phyloP scores from a whole-genome alignment of 2,888 invertebrate genomes.

The Perithous albicinctus region DNA sequence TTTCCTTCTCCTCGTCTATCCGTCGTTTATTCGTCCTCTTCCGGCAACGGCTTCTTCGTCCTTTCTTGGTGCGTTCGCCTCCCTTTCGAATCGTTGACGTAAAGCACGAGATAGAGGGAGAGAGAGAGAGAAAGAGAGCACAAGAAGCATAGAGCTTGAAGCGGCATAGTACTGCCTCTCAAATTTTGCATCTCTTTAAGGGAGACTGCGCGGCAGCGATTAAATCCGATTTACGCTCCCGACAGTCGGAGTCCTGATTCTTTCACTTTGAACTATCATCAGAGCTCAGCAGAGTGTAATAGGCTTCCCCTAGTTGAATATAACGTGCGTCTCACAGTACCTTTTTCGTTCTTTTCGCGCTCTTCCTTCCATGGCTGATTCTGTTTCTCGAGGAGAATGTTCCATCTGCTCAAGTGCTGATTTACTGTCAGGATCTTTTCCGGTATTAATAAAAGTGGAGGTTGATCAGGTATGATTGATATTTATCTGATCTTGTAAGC shows the following conservation, averaged over 20 bases:
- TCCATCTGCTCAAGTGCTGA: background rate
- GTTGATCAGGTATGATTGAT: too few relatives aligned
- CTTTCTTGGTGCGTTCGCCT: background rate
- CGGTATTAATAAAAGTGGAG: constrained; percentile 22
- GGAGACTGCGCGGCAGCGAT: constrained; percentile 35
- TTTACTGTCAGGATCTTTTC: background rate
- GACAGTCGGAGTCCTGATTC: constrained; percentile 61
- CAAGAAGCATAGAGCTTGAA: constrained; percentile 3
- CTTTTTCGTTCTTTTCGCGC: background rate
- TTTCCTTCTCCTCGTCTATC: background rate
- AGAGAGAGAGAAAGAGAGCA: too few relatives aligned
- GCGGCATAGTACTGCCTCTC: background rate
- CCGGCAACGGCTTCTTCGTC: background rate
- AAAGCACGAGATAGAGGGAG: too few relatives aligned
- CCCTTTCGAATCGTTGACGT: constrained; percentile 20
- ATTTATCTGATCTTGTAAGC: background rate
- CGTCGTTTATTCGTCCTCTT: background rate
- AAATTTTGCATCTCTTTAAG: constrained; percentile 30
- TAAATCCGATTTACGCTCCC: constrained; percentile 61
- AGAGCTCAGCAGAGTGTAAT: constrained; percentile 55
- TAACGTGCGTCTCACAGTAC: background rate
- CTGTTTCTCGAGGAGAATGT: background rate
- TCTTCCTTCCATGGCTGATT: background rate
- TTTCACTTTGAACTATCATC: constrained; percentile 66
- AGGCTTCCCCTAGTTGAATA: constrained; percentile 51